Evolutionary conservation across 2,113 vertebrate genomes (phyloP).

Genomic region (Pygoscelis adeliae): DNA sequence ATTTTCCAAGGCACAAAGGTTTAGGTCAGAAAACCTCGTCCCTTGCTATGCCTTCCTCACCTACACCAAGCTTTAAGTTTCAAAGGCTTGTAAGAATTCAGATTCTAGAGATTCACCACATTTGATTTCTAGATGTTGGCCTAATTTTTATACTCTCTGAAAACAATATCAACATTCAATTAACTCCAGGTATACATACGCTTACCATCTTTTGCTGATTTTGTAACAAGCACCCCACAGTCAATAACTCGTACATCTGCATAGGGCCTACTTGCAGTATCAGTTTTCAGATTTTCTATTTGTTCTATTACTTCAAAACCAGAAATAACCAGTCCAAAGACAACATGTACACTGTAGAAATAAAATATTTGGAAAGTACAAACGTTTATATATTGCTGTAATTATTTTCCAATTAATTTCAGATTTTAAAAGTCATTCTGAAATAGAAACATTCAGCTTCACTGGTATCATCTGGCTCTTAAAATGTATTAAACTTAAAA

Average conservation of each 20-base stretch:
- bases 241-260: conserved; percentile 95
- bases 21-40: background rate
- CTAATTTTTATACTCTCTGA: background rate
- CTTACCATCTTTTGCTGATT: conserved; percentile 89
- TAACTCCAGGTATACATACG: background rate
- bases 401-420: background rate
- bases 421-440: background rate
- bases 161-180: rapidly evolving
- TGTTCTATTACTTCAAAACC: conserved; percentile 97
- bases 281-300: conserved; percentile 95
- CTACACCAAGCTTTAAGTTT: rapidly evolving
- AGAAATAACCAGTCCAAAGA: conserved; percentile 95
- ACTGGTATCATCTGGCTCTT: background rate
- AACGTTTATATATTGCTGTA: background rate
- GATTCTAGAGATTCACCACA: background rate
- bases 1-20: background rate
- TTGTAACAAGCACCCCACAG: conserved; percentile 91
- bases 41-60: background rate
- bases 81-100: background rate
- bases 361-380: background rate
- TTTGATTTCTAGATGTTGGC: background rate
- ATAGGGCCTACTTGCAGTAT: conserved; percentile 93
- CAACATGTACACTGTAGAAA: conserved; percentile 90
- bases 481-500: background rate
- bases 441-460: background rate